Evolutionary conservation across 1,140 invertebrate species (phyloP), one percentile per base, ranked within the genome.

Genomic region (Drosophila suzukii): DNA sequence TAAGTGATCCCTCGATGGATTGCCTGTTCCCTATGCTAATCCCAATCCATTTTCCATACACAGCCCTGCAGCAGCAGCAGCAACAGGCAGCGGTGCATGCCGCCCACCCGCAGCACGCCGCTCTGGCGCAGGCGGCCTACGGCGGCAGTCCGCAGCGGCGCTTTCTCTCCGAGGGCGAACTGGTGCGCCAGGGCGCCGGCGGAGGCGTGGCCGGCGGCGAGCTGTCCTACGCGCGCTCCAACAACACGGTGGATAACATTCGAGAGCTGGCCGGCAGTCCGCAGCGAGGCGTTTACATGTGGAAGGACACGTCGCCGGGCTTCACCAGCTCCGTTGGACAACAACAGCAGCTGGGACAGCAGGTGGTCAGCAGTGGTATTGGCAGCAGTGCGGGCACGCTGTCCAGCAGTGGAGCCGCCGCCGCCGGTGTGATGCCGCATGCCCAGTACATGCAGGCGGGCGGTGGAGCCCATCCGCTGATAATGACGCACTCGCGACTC

Each of bases 81-180:
- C 73, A 68, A 41, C 55, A 54, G 20, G 57, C 47, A 13, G 74
- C 65, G n/a, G 53, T 60, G 20, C 75, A 77, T 43, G 62, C 75
- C 5, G 63, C 65, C 6, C 75, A 78, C 73, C 75, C 76, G 11
- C 76, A 78, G 51, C 76, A 78, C 41, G 75, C 76, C 5, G 78
- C 80, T n/a, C 47, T 88, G 49, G 79, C 85, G 0, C 78, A 86
- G 56, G 79, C 78, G 34, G 92, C 92, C 50, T 83, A 90, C 27
- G 92, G 93, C 27, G 94, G 93, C 51, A 96, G 95, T 91, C 96
- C 97, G 4, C 96, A 97, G 92, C 94, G 97, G 1, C 95, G 97
- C 53, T 97, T 97, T 92, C 94, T 97, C 32, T 97, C 96, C 11
- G 97, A 97, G 91, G 96, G 96, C 57, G 97, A 97, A 92, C 93